A percentile compares a stretch with the other conserved stretches of the same genome.
Conservation (phyloP, 2,888 invertebrate genomes). For the Priocnemis perturbator region DNA sequence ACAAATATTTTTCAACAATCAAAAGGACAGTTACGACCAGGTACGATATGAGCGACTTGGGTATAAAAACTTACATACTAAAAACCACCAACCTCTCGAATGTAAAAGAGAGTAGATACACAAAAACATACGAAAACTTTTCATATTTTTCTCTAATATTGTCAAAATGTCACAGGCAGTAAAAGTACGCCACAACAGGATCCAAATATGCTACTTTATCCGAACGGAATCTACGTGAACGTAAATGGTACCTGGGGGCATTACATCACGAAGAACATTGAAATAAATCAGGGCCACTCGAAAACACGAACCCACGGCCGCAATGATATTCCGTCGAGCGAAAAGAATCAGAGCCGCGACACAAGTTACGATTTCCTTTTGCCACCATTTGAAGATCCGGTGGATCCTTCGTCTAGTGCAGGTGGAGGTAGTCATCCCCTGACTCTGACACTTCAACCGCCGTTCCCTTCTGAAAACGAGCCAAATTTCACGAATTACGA, state of each 20-base stretch:
- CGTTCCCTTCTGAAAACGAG: too few relatives aligned
- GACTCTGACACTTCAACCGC: too few relatives aligned
- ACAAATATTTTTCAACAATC: slow-evolving; percentile 49
- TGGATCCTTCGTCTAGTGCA: too few relatives aligned
- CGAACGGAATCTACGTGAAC: slow-evolving; percentile 53
- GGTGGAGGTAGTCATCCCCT: too few relatives aligned
- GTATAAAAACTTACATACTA: background rate
- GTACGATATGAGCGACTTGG: slow-evolving; percentile 27
- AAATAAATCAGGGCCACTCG: slow-evolving; percentile 63
- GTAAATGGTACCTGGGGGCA: slow-evolving; percentile 57
- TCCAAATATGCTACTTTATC: slow-evolving; percentile 23
- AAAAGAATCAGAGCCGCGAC: background rate
- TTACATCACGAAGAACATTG: slow-evolving; percentile 56
- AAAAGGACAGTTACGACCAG: slow-evolving; percentile 36
- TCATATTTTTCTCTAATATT: background rate
- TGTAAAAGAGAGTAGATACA: too few relatives aligned
- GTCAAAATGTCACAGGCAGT: slow-evolving; percentile 19
- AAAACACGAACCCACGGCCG: slow-evolving; percentile 48
- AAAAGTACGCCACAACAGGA: slow-evolving; percentile 13
- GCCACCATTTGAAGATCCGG: too few relatives aligned
- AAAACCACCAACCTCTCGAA: background rate
- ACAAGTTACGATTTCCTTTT: background rate
- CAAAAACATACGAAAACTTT: too few relatives aligned
- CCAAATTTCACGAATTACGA: too few relatives aligned
- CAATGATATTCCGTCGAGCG: background rate